Evolutionary conservation across 2,797 vertebrate genomes (phyloP).

Genomic region (Eurystomus glaucurus): DNA sequence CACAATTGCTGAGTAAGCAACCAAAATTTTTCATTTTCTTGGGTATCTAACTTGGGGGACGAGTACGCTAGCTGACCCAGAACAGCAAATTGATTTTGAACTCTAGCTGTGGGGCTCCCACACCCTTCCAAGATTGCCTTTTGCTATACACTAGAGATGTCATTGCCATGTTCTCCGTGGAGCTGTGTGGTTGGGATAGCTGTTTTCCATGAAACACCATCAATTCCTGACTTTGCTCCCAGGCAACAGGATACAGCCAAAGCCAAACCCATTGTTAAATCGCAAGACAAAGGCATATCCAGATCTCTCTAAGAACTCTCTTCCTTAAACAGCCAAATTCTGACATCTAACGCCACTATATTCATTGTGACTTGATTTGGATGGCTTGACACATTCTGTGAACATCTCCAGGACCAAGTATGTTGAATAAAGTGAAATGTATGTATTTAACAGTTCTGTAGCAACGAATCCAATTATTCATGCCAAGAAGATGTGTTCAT

Average conservation of each 20-base stretch:
- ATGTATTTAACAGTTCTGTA: neutral
- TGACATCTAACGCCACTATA: neutral
- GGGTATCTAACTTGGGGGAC: neutral
- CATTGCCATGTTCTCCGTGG: neutral
- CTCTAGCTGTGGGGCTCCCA: neutral
- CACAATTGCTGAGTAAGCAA: neutral
- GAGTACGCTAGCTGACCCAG: neutral
- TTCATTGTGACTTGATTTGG: neutral
- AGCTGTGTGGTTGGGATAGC: neutral
- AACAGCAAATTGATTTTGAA: neutral
- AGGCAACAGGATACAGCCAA: neutral
- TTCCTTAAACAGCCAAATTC: neutral
- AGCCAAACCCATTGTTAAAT: neutral
- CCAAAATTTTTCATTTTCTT: neutral
- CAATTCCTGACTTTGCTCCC: neutral
- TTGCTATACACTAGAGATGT: neutral
- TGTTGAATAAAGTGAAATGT: neutral
- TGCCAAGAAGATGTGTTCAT: conserved; percentile 27
- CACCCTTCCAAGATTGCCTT: neutral
- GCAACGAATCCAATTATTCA: conserved; percentile 55
- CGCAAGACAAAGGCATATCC: neutral
- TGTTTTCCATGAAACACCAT: neutral
- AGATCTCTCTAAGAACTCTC: neutral
- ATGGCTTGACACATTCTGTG: neutral
- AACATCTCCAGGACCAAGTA: neutral